Percentiles rank a stretch among this genome's conserved stretches.
phyloP scores from a whole-genome alignment of 2,113 vertebrate species.

The Plecturocebus donacophilus region DNA sequence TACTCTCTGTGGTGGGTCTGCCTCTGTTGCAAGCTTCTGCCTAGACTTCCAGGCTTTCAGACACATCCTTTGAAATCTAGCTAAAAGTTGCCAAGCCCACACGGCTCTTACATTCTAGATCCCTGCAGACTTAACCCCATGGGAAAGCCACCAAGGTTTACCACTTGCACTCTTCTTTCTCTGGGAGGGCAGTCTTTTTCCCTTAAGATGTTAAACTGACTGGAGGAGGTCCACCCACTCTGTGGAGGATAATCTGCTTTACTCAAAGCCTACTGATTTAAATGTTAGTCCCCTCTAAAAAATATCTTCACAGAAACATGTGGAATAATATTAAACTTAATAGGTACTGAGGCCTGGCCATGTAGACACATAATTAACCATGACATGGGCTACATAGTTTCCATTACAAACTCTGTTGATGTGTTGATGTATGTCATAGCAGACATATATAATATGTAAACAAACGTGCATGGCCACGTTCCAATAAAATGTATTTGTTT shows the following conservation, averaged over 20 bases:
- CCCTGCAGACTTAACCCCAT: not conserved
- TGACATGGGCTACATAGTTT: not conserved
- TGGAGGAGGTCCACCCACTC: not conserved
- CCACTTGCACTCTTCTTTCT: not conserved
- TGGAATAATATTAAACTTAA: slow-evolving; percentile 34
- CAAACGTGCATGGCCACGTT: not conserved
- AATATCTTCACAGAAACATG: not conserved
- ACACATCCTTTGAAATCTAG: not conserved
- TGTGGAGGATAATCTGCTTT: not conserved
- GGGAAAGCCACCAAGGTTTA: not conserved
- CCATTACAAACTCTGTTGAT: not conserved
- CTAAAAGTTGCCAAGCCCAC: not conserved
- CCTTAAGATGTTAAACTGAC: not conserved
- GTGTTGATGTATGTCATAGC: not conserved
- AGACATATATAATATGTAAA: not conserved
- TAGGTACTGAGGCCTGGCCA: not conserved
- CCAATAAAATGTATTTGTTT: not conserved
- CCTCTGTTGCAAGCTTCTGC: not conserved
- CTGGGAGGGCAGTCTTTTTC: not conserved
- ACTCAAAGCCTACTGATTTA: not conserved
- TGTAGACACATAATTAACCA: not conserved
- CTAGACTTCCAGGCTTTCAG: not conserved
- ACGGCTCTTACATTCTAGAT: not conserved
- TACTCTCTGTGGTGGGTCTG: not conserved
- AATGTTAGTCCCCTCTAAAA: slow-evolving; percentile 25